These are phyloP conservation scores for Jaculus jaculus DNA, from an alignment of 2,113 vertebrate species.

Conservation along the genomic window DNA sequence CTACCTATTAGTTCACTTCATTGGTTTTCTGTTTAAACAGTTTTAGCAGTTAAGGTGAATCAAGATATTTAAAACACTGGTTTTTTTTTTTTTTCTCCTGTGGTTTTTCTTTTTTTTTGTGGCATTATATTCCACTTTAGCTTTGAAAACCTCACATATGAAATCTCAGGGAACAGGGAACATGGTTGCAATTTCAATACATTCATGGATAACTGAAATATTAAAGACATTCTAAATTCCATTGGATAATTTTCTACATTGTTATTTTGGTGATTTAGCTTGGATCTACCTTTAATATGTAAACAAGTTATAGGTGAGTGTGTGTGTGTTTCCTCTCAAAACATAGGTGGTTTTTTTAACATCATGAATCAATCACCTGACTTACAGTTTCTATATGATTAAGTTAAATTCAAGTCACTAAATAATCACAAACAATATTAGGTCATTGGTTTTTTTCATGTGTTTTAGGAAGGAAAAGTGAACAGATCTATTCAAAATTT, in stretches of 20 bases:
- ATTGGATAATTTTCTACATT: neutral
- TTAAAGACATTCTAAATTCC: neutral
- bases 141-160: neutral
- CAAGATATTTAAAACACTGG: neutral
- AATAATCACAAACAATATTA: neutral
- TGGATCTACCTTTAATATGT: neutral
- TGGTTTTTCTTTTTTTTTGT: neutral
- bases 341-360: neutral
- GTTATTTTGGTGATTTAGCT: neutral
- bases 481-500: neutral
- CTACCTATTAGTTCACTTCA: neutral
- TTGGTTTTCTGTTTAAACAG: neutral
- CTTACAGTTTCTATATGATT: neutral
- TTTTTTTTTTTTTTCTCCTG: neutral
- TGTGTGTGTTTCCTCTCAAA: neutral
- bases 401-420: neutral
- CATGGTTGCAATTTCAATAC: neutral
- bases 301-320: neutral
- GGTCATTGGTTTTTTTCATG: neutral
- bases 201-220: neutral
- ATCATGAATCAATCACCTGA: neutral
- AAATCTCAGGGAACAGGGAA: neutral
- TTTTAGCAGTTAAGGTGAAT: neutral
- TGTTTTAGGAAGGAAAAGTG: neutral
- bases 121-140: neutral